phyloP scores from a whole-genome alignment of 1,140 invertebrate genomes.

The Spodoptera litura region DNA sequence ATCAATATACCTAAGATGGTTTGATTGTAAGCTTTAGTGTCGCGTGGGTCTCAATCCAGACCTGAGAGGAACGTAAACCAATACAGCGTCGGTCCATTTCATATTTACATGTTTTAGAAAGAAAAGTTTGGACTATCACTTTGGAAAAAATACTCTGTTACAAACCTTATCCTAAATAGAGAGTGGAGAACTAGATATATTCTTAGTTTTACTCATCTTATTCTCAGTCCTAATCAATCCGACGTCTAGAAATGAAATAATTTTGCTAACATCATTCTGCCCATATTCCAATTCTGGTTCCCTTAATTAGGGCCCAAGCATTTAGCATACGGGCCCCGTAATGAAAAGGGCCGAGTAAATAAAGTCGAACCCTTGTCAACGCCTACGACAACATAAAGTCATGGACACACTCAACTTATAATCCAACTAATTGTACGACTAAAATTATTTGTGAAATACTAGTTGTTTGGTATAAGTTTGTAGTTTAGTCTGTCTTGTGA shows the following conservation, averaged over 20 bases:
- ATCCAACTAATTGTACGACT: constrained; percentile 47
- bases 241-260: constrained; percentile 17
- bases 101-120: too few species aligned
- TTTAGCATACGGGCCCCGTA: constrained; percentile 38
- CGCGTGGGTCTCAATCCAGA: too few species aligned
- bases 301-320: constrained; percentile 58
- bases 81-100: too few species aligned
- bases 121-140: too few species aligned
- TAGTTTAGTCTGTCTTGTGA: background rate
- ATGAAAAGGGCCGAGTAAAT: constrained; percentile 52
- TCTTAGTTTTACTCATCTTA: background rate
- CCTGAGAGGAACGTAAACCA: too few species aligned
- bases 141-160: too few species aligned
- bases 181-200: too few species aligned
- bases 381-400: constrained; percentile 41
- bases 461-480: background rate
- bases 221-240: background rate
- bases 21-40: too few species aligned
- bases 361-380: constrained; percentile 60
- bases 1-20: too few species aligned
- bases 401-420: constrained; percentile 33
- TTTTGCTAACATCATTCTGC: constrained; percentile 12
- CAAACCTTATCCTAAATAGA: too few species aligned
- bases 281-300: constrained; percentile 44
- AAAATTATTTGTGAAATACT: constrained; percentile 35